Evolutionary conservation across 2,113 vertebrate species (phyloP).

Genomic region (Pluvialis apricaria): DNA sequence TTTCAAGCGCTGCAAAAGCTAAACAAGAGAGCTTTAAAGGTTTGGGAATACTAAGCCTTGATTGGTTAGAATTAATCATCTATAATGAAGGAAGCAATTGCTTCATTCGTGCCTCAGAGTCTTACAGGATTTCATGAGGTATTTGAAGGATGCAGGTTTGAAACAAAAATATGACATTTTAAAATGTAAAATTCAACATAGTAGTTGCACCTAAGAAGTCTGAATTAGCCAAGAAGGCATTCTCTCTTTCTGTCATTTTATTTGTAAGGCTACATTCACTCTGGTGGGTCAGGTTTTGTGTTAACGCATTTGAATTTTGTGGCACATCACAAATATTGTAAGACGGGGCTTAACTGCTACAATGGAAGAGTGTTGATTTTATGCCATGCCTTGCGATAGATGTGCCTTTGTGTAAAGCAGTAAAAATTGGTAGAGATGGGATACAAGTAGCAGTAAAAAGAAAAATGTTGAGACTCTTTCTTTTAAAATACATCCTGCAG

Average conservation of each 20-base stretch:
- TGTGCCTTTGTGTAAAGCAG: neutral
- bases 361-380: conserved; percentile 32
- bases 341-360: neutral
- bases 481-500: conserved; percentile 64
- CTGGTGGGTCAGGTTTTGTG: neutral
- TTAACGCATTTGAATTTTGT: neutral
- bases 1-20: neutral
- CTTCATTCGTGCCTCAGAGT: neutral
- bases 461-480: conserved; percentile 49
- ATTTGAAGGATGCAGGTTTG: neutral
- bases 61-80: conserved; percentile 6
- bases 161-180: neutral
- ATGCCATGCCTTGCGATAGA: neutral
- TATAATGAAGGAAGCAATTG: neutral
- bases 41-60: neutral
- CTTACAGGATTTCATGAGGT: neutral
- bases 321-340: neutral
- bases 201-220: neutral
- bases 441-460: conserved; percentile 54
- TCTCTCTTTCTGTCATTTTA: neutral
- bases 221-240: neutral
- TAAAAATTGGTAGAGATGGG: conserved; percentile 52
- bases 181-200: neutral
- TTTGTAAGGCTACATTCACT: neutral
- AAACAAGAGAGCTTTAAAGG: neutral